Percentiles rank a stretch among this genome's conserved stretches.
Evolutionary conservation across 2,113 vertebrate species (phyloP).

Genomic region (Callipepla californica): DNA sequence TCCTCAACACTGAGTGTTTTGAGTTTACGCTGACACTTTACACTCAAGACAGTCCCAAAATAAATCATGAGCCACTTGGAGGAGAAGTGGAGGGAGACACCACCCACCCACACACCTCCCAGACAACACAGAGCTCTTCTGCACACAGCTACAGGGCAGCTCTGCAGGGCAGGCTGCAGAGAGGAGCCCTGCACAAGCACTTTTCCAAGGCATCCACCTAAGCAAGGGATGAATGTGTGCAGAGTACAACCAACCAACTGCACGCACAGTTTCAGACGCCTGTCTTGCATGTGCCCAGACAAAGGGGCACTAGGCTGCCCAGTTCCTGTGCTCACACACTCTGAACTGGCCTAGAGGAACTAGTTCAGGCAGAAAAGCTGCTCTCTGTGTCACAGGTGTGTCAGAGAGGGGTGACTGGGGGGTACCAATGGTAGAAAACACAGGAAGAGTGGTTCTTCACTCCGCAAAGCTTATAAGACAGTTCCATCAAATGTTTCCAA

Average conservation of each 20-base stretch:
- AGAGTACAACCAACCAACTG: not conserved
- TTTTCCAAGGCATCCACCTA: not conserved
- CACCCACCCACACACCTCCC: not conserved
- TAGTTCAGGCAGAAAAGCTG: rapidly evolving
- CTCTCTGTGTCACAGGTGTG: not conserved
- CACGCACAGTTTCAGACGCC: rapidly evolving
- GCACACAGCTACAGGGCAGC: not conserved
- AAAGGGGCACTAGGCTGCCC: not conserved
- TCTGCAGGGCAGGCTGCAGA: rapidly evolving
- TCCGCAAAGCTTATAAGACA: not conserved
- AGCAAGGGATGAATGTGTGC: not conserved
- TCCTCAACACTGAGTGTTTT: not conserved
- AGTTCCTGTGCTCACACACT: not conserved
- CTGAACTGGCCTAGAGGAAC: not conserved
- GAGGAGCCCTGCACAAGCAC: not conserved
- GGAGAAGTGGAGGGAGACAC: not conserved
- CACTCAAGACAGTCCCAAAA: conserved; percentile 16
- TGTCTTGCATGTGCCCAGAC: not conserved
- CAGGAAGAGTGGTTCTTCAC: not conserved
- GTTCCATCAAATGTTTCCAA: not conserved
- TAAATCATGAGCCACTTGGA: not conserved
- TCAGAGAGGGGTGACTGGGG: not conserved
- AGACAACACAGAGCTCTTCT: not conserved
- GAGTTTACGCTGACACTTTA: not conserved
- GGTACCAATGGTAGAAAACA: not conserved